Percentiles rank a stretch among this genome's conserved stretches.
Evolutionary conservation across 2,113 vertebrate genomes (phyloP).

Genomic region (Lanius collurio): DNA sequence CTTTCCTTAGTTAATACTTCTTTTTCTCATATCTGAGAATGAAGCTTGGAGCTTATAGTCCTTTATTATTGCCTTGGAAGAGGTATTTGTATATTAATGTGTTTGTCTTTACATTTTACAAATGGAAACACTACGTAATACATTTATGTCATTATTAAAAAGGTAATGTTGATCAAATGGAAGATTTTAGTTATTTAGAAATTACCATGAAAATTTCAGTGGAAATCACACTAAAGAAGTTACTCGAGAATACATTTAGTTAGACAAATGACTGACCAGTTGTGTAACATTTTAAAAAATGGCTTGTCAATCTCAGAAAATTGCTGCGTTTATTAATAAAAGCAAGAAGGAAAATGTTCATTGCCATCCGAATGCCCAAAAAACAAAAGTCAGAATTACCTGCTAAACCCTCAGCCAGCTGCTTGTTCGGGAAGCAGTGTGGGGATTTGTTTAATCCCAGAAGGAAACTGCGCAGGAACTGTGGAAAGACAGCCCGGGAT

Average conservation of each 20-base stretch:
- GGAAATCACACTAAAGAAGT: background rate
- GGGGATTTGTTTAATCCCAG: background rate
- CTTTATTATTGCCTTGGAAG: background rate
- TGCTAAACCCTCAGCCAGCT: background rate
- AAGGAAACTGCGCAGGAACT: background rate
- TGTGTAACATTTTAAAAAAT: background rate
- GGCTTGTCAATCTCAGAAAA: background rate
- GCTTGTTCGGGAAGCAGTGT: background rate
- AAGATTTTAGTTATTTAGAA: background rate
- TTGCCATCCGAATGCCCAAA: background rate
- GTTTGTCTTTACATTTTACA: background rate
- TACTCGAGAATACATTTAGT: background rate
- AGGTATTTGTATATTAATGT: background rate
- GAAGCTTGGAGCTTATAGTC: background rate
- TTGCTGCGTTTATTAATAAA: background rate
- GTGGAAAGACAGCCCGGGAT: background rate
- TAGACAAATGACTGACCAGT: background rate
- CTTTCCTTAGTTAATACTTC: background rate
- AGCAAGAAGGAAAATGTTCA: accelerated
- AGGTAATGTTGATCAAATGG: background rate
- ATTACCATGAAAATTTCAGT: background rate
- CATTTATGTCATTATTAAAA: background rate
- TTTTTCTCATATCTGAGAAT: background rate
- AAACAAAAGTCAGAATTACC: background rate
- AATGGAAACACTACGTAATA: background rate